A percentile compares a stretch with the other conserved stretches of the same genome.
These are phyloP conservation scores for Podarcis muralis DNA, from an alignment of 2,113 vertebrate species.

Conservation along the genomic window DNA sequence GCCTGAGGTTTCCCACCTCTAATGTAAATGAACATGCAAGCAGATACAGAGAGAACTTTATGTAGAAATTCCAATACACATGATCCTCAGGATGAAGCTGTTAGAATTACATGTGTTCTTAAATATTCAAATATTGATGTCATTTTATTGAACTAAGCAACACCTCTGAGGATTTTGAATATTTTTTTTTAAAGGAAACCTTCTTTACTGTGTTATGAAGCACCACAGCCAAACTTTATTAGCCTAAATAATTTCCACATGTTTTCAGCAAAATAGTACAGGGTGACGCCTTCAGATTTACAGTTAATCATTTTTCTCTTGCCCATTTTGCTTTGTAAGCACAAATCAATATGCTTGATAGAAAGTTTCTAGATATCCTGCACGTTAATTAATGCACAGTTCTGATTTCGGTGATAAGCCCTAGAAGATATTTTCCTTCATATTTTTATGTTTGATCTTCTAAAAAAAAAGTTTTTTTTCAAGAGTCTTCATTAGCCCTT, in stretches of 20 bases:
- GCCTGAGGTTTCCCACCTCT: no score
- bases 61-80: neutral
- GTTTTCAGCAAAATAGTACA: constrained; percentile 34
- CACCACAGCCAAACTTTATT: constrained; percentile 6
- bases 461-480: no score
- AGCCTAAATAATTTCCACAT: constrained; percentile 31
- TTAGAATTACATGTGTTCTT: neutral
- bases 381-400: neutral
- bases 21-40: neutral
- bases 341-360: constrained; percentile 42
- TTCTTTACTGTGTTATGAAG: constrained; percentile 39
- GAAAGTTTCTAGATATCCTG: constrained; percentile 19
- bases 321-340: constrained; percentile 26
- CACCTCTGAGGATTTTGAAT: constrained; percentile 21
- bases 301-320: constrained; percentile 47
- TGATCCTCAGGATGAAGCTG: neutral
- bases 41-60: neutral
- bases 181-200: constrained; percentile 33
- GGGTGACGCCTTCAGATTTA: constrained; percentile 34
- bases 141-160: constrained; percentile 20
- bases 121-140: neutral
- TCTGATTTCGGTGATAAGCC: constrained; percentile 48
- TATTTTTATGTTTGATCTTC: constrained; percentile 23
- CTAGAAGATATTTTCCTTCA: constrained; percentile 25
- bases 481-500: no score